A percentile compares a stretch with the other conserved stretches of the same genome.
Evolutionary conservation across 2,797 vertebrate genomes (phyloP).

Genomic region (Delichon dasypus): DNA sequence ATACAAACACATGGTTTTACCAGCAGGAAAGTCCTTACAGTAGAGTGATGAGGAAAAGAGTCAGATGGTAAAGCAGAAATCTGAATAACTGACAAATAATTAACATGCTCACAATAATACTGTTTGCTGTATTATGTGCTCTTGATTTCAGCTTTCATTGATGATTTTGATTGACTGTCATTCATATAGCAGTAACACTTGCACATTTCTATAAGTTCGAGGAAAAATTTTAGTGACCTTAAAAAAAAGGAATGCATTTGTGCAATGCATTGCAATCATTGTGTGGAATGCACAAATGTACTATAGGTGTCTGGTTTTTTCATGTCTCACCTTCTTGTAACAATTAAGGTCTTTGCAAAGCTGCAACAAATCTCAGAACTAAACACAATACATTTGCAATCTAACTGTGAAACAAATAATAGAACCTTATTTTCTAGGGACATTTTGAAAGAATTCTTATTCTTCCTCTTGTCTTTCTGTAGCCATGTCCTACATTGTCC

Average conservation of each 20-base stretch:
- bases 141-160: not conserved
- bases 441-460: not conserved
- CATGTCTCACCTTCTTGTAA: not conserved
- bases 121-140: not conserved
- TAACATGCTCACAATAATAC: not conserved
- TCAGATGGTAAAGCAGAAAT: not conserved
- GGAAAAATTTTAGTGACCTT: not conserved
- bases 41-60: accelerated
- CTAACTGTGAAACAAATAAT: not conserved
- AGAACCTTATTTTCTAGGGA: not conserved
- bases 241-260: not conserved
- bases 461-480: not conserved
- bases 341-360: not conserved
- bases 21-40: not conserved
- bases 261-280: not conserved
- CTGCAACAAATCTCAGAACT: not conserved
- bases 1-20: not conserved
- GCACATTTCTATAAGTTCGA: not conserved
- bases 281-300: not conserved
- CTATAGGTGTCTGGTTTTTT: accelerated
- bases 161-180: not conserved
- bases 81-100: not conserved
- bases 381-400: not conserved
- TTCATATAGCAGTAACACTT: not conserved
- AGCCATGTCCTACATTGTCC: not conserved